Evolutionary conservation across 2,113 vertebrate species (phyloP), one percentile per base, ranked within the genome.

Genomic region (Morone chrysops): DNA sequence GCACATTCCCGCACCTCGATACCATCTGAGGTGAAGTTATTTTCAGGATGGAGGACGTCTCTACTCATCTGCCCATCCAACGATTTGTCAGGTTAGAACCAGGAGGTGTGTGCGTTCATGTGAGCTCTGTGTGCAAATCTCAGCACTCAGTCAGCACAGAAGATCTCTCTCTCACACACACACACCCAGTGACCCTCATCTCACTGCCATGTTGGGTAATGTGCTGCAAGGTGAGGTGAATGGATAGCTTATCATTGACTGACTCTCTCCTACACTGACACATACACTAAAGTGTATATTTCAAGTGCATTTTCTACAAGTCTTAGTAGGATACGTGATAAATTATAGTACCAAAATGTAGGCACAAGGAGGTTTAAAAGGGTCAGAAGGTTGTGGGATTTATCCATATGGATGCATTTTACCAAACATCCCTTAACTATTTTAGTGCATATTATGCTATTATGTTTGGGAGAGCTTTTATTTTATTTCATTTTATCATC

Each of bases 31-130:
- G 71, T 62, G 41, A 81, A 50, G 87, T 83, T 91, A 89, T 93
- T 93, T 90, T 84, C 65, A 80, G 81, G 82, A 57, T 2, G 0
- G 22, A 74, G 63, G 59, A 70, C 41, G 9, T 50, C 81, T 68
- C 25, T 2, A 43, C 67, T 75, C 73, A 62, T 87, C 70, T 68
- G 61, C 48, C 41, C 71, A 53, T 69, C 70, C 53, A 75, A 20
- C 59, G 38, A 77, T 77, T 89, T 90, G 83, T 92, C 89, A 81
- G 77, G 83, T 93, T 91, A 82, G 75, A 88, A 77, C 62, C 69
- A 13, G 50, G 71, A 89, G 69, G 82, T 79, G 75, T 73, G 62
- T 71, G 84, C 0, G 17, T 62, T 54, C 51, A 41, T 90, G 62
- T 79, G 66, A 74, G 50, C 74, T 78, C 53, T 31, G 50, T 69